Conservation (phyloP, 2,888 invertebrate genomes). For the Cactoblastis cactorum region DNA sequence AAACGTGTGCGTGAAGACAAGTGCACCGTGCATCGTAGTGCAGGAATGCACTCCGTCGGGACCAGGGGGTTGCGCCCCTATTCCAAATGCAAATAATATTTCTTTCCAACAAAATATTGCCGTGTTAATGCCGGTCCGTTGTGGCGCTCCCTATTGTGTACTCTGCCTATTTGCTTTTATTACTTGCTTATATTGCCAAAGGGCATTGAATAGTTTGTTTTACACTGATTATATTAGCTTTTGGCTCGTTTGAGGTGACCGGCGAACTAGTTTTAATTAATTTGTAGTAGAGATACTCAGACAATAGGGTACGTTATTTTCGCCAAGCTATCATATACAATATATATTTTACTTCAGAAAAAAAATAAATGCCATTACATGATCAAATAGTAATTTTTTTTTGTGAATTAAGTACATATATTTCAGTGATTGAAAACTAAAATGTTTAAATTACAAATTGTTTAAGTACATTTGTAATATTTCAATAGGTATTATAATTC, state of each 20-base stretch:
- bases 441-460: too few relatives aligned
- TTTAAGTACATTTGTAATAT: too few relatives aligned
- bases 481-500: too few relatives aligned
- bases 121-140: conserved; percentile 64
- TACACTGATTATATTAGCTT: conserved; percentile 20
- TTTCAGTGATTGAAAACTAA: too few relatives aligned
- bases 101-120: conserved; percentile 70
- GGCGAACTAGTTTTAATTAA: not conserved
- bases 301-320: too few relatives aligned
- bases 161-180: conserved; percentile 62
- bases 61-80: conserved; percentile 43
- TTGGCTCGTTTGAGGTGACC: conserved; percentile 17
- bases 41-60: conserved; percentile 58
- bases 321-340: too few relatives aligned
- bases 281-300: too few relatives aligned
- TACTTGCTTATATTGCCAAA: conserved; percentile 61
- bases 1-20: conserved; percentile 37
- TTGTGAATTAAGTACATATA: too few relatives aligned
- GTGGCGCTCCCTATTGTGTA: conserved; percentile 65
- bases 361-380: too few relatives aligned
- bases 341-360: too few relatives aligned
- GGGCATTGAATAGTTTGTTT: conserved; percentile 40
- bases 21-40: conserved; percentile 42
- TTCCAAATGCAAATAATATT: conserved; percentile 73
- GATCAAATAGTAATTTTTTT: too few relatives aligned